Conservation (phyloP, 2,888 invertebrate species). For the Hybos culiciformis region DNA sequence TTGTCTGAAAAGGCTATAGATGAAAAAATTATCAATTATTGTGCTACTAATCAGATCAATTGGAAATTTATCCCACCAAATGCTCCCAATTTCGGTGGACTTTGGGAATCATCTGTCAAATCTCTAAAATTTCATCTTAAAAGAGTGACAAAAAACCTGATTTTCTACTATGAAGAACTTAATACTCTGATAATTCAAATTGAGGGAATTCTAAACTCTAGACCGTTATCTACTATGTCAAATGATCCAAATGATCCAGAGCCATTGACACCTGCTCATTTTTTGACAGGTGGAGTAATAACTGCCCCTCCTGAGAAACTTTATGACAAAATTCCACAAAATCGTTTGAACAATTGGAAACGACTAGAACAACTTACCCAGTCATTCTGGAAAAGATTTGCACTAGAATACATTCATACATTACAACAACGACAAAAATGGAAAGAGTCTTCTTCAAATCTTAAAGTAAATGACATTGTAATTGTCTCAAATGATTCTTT, state of each 20-base stretch:
- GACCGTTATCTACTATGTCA: constrained; percentile 14
- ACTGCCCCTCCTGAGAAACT: too few relatives aligned
- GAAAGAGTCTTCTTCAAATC: background rate
- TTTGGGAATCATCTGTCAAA: constrained; percentile 15
- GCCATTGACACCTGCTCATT: background rate
- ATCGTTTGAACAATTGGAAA: background rate
- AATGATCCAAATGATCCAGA: constrained; percentile 14
- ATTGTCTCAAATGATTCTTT: background rate
- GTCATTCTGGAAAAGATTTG: background rate
- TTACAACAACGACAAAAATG: background rate
- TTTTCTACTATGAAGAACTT: constrained; percentile 12
- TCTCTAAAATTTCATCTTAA: constrained; percentile 12
- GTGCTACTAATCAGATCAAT: background rate
- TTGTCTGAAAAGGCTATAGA: background rate
- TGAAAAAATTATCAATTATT: background rate
- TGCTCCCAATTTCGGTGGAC: constrained; percentile 13
- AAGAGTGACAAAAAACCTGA: constrained; percentile 8
- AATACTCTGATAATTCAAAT: constrained; percentile 14
- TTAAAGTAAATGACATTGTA: background rate
- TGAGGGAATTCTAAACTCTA: constrained; percentile 17
- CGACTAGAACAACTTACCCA: background rate
- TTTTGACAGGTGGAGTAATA: background rate
- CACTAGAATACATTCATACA: background rate
- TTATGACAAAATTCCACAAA: background rate
- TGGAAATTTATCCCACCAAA: constrained; percentile 13